Percentiles rank a stretch among this genome's conserved stretches.
Evolutionary conservation across 2,797 vertebrate genomes (phyloP).

Genomic region (Xerus rutilus): DNA sequence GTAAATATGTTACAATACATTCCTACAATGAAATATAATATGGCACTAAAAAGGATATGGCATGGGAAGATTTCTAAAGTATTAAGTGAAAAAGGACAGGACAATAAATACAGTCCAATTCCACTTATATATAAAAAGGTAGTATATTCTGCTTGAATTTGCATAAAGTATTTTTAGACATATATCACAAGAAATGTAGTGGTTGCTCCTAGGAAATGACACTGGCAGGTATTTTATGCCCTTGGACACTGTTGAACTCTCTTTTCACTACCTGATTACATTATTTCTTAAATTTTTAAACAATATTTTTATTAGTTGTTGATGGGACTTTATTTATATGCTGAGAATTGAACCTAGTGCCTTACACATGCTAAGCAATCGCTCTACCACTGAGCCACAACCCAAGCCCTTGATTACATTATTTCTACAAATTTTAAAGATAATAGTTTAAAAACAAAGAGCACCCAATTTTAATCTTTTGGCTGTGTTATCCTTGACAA

Average conservation of each 20-base stretch:
- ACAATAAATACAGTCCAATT: constrained; percentile 14
- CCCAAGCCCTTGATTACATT: not conserved
- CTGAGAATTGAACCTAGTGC: no score
- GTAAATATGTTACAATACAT: constrained; percentile 12
- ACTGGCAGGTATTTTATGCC: not conserved
- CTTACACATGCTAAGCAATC: no score
- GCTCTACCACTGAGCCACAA: no score
- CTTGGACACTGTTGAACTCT: not conserved
- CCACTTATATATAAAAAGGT: not conserved
- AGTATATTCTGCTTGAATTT: constrained; percentile 45
- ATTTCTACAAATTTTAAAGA: not conserved
- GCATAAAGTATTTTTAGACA: constrained; percentile 23
- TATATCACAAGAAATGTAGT: constrained; percentile 29
- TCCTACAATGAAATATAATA: constrained; percentile 29
- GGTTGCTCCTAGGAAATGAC: constrained; percentile 26
- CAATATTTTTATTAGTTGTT: no score
- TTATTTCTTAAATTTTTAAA: not conserved
- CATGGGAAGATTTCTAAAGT: not conserved
- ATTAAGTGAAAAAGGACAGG: not conserved
- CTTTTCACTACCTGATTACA: not conserved
- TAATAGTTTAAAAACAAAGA: constrained; percentile 48
- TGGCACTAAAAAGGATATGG: constrained; percentile 17
- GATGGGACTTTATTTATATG: no score
- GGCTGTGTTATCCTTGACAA: not conserved
- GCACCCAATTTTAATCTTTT: constrained; percentile 15